Conservation (phyloP, 2,888 invertebrate species). For the Lochmaea crataegi region DNA sequence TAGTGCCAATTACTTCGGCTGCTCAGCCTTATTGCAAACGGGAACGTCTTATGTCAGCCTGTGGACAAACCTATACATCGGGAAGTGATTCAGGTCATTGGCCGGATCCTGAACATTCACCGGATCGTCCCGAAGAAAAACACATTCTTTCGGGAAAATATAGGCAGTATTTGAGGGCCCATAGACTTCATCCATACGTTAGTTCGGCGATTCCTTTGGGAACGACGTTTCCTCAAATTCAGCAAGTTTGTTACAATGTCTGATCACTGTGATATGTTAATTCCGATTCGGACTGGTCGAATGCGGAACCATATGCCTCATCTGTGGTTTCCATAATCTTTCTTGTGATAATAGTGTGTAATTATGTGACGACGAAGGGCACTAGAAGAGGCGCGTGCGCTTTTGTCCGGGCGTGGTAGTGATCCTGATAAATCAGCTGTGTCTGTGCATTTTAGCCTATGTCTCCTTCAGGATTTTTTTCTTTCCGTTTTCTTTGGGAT, state of each 20-base stretch:
- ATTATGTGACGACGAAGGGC: conserved; percentile 53
- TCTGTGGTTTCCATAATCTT: conserved; percentile 59
- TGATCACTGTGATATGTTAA: conserved; percentile 66
- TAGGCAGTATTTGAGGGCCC: conserved; percentile 70
- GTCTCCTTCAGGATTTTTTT: conserved; percentile 21
- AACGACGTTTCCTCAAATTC: conserved; percentile 69
- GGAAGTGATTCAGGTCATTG: conserved; percentile 61
- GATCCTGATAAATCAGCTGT: conserved; percentile 62
- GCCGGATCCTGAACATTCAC: conserved; percentile 62
- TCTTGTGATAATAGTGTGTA: conserved; percentile 67
- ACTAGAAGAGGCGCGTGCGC: conserved; percentile 53
- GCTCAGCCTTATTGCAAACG: conserved; percentile 58
- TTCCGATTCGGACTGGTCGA: conserved; percentile 47
- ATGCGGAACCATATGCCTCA: conserved; percentile 51
- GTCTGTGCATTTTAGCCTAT: conserved; percentile 52
- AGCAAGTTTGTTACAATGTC: conserved; percentile 73
- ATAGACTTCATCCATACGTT: conserved; percentile 71
- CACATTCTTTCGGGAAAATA: conserved; percentile 68
- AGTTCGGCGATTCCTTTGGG: conserved; percentile 65
- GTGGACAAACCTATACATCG: conserved; percentile 58
- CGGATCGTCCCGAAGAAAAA: conserved; percentile 63
- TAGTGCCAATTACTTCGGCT: conserved; percentile 60
- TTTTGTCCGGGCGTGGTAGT: conserved; percentile 64
- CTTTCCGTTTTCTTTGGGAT: conserved; percentile 1
- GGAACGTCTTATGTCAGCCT: conserved; percentile 65